Evolutionary conservation across 2,113 vertebrate species (phyloP).

Genomic region (Eudyptes chrysolophus): DNA sequence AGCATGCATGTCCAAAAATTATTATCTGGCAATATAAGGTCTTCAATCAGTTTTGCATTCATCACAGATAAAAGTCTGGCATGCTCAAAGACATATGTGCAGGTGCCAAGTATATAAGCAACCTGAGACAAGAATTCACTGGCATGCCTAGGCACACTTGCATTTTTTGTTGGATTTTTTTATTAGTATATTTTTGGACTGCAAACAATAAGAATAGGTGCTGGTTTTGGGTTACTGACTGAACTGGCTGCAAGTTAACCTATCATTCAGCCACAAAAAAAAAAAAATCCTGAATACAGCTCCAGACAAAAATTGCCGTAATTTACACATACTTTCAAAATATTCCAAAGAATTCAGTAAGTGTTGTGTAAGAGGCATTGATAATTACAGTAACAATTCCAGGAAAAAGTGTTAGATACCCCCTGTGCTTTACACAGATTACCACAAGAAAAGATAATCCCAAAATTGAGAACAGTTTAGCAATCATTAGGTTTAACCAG

Average conservation of each 20-base stretch:
- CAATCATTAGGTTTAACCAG: background rate
- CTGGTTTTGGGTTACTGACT: background rate
- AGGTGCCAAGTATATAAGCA: background rate
- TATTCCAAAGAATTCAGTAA: background rate
- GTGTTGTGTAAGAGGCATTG: background rate
- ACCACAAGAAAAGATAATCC: background rate
- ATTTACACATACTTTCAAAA: background rate
- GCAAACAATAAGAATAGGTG: background rate
- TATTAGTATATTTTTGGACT: background rate
- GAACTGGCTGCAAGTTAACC: background rate
- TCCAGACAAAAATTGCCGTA: background rate
- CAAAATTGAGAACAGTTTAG: background rate
- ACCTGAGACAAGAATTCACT: background rate
- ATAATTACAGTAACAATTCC: background rate
- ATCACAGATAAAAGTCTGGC: background rate
- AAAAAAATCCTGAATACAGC: background rate
- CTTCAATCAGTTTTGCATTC: constrained; percentile 6
- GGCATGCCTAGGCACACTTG: background rate
- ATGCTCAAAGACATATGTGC: background rate
- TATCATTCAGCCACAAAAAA: background rate
- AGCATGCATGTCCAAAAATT: background rate
- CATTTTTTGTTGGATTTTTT: background rate
- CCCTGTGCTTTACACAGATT: background rate
- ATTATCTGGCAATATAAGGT: background rate
- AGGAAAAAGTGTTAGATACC: background rate